These are phyloP conservation scores for Glareola pratincola DNA, from an alignment of 2,113 vertebrate genomes.

Conservation along the genomic window DNA sequence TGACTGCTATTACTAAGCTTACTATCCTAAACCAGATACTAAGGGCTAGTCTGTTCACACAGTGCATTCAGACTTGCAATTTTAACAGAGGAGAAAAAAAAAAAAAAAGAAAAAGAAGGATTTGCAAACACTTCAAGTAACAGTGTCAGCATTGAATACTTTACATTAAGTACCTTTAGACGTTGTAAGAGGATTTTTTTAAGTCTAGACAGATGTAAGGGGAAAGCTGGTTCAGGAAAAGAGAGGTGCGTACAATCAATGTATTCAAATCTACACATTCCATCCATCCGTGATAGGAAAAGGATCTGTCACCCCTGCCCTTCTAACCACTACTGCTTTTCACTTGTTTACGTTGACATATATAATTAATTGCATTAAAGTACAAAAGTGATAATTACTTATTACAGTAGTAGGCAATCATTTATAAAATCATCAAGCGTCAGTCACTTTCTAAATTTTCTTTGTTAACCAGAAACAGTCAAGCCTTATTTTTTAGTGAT, in stretches of 20 bases:
- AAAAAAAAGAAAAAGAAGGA: neutral
- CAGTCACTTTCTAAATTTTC: neutral
- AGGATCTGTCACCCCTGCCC: neutral
- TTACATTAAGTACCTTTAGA: neutral
- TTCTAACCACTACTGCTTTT: neutral
- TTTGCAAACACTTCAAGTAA: neutral
- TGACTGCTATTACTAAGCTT: neutral
- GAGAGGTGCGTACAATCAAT: neutral
- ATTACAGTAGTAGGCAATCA: neutral
- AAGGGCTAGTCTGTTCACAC: neutral
- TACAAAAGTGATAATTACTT: constrained; percentile 16
- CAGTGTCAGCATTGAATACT: neutral
- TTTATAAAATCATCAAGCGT: neutral
- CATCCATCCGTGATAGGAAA: neutral
- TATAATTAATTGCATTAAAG: constrained; percentile 14
- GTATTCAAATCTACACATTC: neutral
- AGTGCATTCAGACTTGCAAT: neutral
- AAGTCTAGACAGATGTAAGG: neutral
- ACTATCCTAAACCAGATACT: neutral
- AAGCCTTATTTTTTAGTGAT: neutral
- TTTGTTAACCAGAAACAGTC: neutral
- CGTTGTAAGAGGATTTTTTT: neutral
- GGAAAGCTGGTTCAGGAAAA: neutral
- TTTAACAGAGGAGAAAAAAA: neutral
- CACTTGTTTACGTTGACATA: neutral